Evolutionary conservation across 2,797 vertebrate genomes (phyloP), one percentile per base, ranked within the genome.

Genomic region (Thunnus albacares): DNA sequence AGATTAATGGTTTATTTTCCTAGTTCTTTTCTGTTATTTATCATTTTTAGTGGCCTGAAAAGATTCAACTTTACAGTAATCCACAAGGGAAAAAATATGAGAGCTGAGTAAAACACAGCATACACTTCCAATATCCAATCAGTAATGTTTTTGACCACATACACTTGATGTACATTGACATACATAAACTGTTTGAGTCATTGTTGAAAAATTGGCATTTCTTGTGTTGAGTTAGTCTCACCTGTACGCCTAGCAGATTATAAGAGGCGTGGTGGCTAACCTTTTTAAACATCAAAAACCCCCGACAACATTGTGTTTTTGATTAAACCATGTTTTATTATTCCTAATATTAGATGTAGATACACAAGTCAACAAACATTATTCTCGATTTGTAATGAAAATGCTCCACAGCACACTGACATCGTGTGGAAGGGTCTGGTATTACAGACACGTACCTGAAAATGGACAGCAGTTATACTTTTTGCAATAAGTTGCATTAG

Each of bases 351-450:
- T 94, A 94, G 93, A 94, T 96, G 90, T 95, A 93, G 95, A 94
- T 95, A 95, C 94, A 95, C 95, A 95, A 95, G 92, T 96, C 95
- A 95, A 95, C 94, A 95, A 95, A 96, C 94, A 94, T 91, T 90
- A 86, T 93, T 88, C 91, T 85, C 72, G 77, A 88, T 93, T 92
- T 82, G 89, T 94, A 94, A 96, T 95, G 95, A 95, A 95, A 96
- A 95, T 94, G 95, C 93, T 95, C 95, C 95, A 96, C 95, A 94
- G 95, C 95, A 96, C 95, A 96, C 94, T 93, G 94, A 95, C 95
- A 96, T 94, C 92, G 93, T 90, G 94, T 95, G 95, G 92, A 93
- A 95, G 90, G 88, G 92, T 93, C 92, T 94, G 93, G 89, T 91
- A 92, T 95, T 90, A 95, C 96, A 96, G 94, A 95, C 92, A 87